Conservation (phyloP, 2,888 invertebrate genomes). For the Leptura quadrifasciata region DNA sequence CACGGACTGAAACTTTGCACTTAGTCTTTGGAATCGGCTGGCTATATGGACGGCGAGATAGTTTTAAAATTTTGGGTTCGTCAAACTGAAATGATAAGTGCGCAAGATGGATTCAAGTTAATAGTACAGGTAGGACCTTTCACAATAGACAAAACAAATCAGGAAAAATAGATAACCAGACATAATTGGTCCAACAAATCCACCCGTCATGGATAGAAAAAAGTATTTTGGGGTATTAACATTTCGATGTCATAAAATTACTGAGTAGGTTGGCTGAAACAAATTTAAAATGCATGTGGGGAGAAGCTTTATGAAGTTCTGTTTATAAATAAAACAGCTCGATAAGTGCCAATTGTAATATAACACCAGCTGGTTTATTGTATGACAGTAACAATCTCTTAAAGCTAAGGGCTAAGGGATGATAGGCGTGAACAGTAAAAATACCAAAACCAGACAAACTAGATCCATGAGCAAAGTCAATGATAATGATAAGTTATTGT, state of each 20-base stretch:
- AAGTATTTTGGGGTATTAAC: slow-evolving; percentile 53
- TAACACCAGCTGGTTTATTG: not conserved
- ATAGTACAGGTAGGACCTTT: slow-evolving; percentile 53
- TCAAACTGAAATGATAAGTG: slow-evolving; percentile 22
- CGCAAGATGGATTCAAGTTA: slow-evolving; percentile 43
- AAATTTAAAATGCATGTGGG: slow-evolving; percentile 55
- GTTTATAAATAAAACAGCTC: slow-evolving; percentile 11
- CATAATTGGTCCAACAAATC: not conserved
- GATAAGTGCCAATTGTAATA: not conserved
- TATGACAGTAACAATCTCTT: not conserved
- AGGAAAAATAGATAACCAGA: not conserved
- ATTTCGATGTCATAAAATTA: slow-evolving; percentile 48
- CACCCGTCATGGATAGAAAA: slow-evolving; percentile 33
- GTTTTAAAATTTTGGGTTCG: not conserved
- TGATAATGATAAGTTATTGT: not conserved
- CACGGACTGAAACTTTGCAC: too few relatives aligned
- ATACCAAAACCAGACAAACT: not conserved
- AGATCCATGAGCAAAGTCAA: not conserved
- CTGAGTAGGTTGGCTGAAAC: slow-evolving; percentile 54
- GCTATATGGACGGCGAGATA: too few relatives aligned
- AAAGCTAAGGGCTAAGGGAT: not conserved
- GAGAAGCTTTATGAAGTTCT: slow-evolving; percentile 56
- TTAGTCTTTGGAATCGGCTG: too few relatives aligned
- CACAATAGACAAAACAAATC: slow-evolving; percentile 6
- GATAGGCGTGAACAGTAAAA: not conserved